phyloP scores from a whole-genome alignment of 1,140 invertebrate species.

The Portunus trituberculatus region DNA sequence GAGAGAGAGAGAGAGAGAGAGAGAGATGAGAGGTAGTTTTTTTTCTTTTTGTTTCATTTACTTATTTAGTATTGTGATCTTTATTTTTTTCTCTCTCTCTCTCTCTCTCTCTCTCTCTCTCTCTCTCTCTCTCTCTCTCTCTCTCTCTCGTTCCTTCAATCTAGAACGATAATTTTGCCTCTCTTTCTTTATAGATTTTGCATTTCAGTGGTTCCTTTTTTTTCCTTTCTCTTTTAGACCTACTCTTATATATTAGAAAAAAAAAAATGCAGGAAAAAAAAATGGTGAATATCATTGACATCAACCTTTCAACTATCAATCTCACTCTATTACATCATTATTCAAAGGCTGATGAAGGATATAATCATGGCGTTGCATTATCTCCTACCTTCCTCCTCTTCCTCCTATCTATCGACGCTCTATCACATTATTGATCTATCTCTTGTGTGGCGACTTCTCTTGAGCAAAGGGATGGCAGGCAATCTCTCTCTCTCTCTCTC shows the following conservation, averaged over 20 bases:
- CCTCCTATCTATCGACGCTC: not conserved
- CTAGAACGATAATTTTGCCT: not conserved
- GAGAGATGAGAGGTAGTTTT: not conserved
- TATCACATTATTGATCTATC: not conserved
- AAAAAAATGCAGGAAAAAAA: too few relatives aligned
- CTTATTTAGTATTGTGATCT: not conserved
- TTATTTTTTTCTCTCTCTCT: not conserved
- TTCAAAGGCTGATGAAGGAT: not conserved
- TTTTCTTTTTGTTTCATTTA: not conserved
- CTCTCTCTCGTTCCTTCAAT: not conserved
- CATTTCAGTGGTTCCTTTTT: not conserved
- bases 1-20: conserved; percentile 11
- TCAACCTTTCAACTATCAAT: not conserved
- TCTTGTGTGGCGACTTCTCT: not conserved
- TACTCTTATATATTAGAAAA: not conserved
- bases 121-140: conserved; percentile 20
- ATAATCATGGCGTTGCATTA: not conserved
- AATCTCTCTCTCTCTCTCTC: conserved; percentile 6
- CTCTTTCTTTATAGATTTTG: too few relatives aligned
- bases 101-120: conserved; percentile 52
- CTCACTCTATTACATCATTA: not conserved
- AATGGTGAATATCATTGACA: not conserved
- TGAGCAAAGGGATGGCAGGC: not conserved
- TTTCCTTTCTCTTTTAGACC: not conserved
- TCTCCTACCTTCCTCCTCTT: conserved; percentile 1